Percentiles rank a stretch among this genome's conserved stretches.
Conservation (phyloP, 2,113 vertebrate species). For the Prietella phreatophila region DNA sequence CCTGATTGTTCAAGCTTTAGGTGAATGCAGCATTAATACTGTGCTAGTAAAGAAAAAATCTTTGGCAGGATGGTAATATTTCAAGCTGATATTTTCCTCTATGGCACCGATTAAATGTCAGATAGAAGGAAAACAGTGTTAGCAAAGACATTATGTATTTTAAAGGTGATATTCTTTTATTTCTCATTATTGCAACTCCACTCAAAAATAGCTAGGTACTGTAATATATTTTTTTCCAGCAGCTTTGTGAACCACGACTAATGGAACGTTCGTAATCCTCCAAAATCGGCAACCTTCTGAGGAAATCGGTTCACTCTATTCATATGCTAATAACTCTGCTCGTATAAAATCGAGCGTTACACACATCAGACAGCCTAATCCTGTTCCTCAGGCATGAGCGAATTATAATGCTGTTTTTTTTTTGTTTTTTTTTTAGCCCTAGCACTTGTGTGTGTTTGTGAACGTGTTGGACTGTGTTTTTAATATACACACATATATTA, state of each 20-base stretch:
- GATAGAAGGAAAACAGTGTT: neutral
- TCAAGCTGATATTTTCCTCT: neutral
- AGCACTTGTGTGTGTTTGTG: neutral
- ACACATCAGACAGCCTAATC: slow-evolving; percentile 18
- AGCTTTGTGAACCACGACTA: neutral
- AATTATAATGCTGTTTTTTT: neutral
- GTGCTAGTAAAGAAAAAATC: neutral
- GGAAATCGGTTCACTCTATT: slow-evolving; percentile 21
- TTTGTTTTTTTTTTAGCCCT: neutral
- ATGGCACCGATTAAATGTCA: neutral
- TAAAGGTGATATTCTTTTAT: neutral
- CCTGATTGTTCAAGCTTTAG: too few relatives aligned
- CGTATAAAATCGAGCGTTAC: neutral
- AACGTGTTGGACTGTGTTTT: neutral
- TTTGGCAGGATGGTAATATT: neutral
- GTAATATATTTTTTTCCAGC: neutral
- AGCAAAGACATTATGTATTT: neutral
- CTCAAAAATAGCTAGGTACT: neutral
- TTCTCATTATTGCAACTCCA: neutral
- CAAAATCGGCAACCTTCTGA: neutral
- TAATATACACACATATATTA: slow-evolving; percentile 7
- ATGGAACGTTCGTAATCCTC: slow-evolving; percentile 10
- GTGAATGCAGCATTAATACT: neutral
- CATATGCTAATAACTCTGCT: slow-evolving; percentile 24
- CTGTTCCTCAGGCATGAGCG: neutral